Evolutionary conservation across 2,888 invertebrate genomes (phyloP), one percentile per base, ranked within the genome.

Genomic region (Miltochrista miniata): DNA sequence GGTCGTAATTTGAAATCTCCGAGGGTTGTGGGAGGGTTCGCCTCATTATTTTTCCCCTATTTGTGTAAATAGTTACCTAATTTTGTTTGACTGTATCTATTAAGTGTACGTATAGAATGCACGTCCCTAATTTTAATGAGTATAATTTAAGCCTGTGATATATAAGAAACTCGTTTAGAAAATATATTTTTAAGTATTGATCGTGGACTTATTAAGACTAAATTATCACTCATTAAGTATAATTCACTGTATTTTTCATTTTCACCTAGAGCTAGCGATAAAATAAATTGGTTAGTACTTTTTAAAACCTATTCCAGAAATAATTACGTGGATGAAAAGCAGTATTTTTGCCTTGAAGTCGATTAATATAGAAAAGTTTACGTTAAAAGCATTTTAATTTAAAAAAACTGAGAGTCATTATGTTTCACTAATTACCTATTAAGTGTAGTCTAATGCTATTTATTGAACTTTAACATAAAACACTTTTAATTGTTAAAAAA

Each of bases 121-220:
- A 90, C 90, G 90, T 91, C 91, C 90, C 83, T 87, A 79, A 84
- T 77, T 67, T 71, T 89, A 89, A 86, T 79, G 76, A 79, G 76
- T 89, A 88, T 90, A 83, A 82, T 89, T 89, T 90, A 90, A 90
- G 90, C 90, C 90, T 91, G 91, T 91, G 91, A 91, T 91, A 90
- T 86, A 83, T 87, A 88, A 86, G 85, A 84, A 83, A 83, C 79
- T 84, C 73, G 81, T 87, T 86, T 89, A 89, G 85, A 74, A 74
- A 77, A 71, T 75, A 78, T 79, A 76, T 74, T 80, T 79, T 82
- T 85, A 87, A 83, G 79, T 74, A 77, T 78, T 76, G 72, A 73
- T 75, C 64, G 68, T 71, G 73, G 73, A 76, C 64, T 72, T 70
- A 71, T 70, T 72, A 72, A 74, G 74, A 73, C 69, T 70, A 74